Evolutionary conservation across 2,113 vertebrate species (phyloP), one percentile per base, ranked within the genome.

Genomic region (Hippocampus barbouri): DNA sequence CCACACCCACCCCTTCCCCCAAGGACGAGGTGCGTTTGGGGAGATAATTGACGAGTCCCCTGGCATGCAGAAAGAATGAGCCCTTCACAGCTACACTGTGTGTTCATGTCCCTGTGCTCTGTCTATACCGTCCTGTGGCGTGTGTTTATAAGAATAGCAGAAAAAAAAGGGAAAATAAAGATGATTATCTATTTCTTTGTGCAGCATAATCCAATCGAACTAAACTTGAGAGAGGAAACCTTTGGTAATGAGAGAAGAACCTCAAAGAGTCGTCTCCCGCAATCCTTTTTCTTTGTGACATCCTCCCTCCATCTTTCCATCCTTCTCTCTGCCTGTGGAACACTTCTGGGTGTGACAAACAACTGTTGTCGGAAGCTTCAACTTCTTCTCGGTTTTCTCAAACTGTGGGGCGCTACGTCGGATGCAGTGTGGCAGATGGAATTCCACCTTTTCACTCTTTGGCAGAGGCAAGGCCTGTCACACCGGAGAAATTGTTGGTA

Each of bases 41-140:
- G 88, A 91, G 90, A 91, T 91, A 93, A 92, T 92, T 92, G 90
- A 91, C 88, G 89, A 91, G 91, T 92, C 89, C 89, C 88, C 75
- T 89, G 89, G 89, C 88, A 87, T 83, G 88, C 77, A 87, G 75
- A 82, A 78, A 68, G 82, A 88, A 74, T 61, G 79, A 88, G 79
- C 80, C 61, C 84, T 82, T 86, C 85, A 68, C 75, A 88, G 79
- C 69, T 86, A 79, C 66, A 23, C 30, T 76, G 73, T 72, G 61
- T 67, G 74, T 75, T 27, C 23, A 68, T 60, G 56, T 73, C 57
- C 66, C 66, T 79, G 83, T 82, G 80, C 9, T 59, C 70, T 56
- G 59, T 77, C 25, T 76, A 11, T 56, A 34, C 45, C 69, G 57
- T 47, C 14, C 47, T 54, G 73, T 66, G 49, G 69, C 77, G 79